A percentile compares a stretch with the other conserved stretches of the same genome.
Evolutionary conservation across 2,888 invertebrate genomes (phyloP).

Genomic region (Limnephilus marmoratus): DNA sequence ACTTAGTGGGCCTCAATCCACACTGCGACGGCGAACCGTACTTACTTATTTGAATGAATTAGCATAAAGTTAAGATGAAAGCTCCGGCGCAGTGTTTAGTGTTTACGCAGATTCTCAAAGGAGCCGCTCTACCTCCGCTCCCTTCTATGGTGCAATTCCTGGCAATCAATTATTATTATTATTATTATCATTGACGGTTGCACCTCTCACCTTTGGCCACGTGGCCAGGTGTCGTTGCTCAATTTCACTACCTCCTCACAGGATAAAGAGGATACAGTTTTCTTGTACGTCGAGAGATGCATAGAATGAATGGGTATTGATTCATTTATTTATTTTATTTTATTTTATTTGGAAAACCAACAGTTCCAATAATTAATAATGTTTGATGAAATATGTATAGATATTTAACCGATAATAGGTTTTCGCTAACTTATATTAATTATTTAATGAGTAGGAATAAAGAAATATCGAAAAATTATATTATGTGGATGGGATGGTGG

Average conservation of each 20-base stretch:
- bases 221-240: constrained; percentile 28
- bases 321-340: too few species aligned
- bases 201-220: constrained; percentile 2
- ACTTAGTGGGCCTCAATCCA: neutral
- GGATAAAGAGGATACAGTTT: neutral
- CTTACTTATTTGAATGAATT: neutral
- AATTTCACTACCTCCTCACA: neutral
- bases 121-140: constrained; percentile 26
- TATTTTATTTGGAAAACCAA: too few species aligned
- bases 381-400: too few species aligned
- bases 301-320: too few species aligned
- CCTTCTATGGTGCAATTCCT: constrained; percentile 44
- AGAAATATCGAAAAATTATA: too few species aligned
- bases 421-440: too few species aligned
- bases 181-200: neutral
- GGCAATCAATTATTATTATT: constrained; percentile 12
- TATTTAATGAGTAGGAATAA: too few species aligned
- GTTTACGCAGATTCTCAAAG: constrained; percentile 17
- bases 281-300: neutral
- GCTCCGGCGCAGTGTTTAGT: neutral
- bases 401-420: too few species aligned
- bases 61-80: neutral
- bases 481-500: too few species aligned
- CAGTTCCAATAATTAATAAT: too few species aligned
- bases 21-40: neutral